Evolutionary conservation across 1,140 invertebrate genomes (phyloP), one percentile per base, ranked within the genome.

Genomic region (Bactericera cockerelli): DNA sequence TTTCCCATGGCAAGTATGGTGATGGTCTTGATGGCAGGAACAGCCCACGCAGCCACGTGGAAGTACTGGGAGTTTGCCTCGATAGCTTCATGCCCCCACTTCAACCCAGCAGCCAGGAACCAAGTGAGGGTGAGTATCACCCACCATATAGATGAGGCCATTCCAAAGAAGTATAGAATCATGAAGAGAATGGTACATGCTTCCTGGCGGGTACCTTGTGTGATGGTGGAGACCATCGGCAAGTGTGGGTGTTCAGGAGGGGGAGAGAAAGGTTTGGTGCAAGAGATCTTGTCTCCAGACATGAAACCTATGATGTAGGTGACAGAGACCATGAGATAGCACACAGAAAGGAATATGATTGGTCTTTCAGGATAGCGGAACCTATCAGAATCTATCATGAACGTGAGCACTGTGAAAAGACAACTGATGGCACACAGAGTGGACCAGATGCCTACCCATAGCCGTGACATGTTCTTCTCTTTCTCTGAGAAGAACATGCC

Each of bases 1-100:
- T 93, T 90, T 63, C 90, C 87, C 81, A 93, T 87, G 6, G 93
- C 91, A 59, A 98, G 74, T 64, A 98, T 89, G 33, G 87, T 89
- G 64, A 93, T 87, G 56, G 90, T 93, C 70, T 94, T 90, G 31
- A 93, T 76, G 39, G 87, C 88, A 53, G 88, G 87, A 19, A 89
- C 82, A 57, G 86, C 90, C 96, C 96, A 99, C 19, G 94, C 93
- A 53, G 89, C 86, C 61, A 97, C 76, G 79, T 98, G 96, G 73
- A 98, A 99, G 71, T 96, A 95, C 70, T 97, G 93, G 0, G 92
- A 93, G 73, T 97, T 93, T 38, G 90, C 89, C 75, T 96, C 93
- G 67, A 99, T 98, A 14, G 95, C 94, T 77, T 98, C 96, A 71
- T 98, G 92, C 16, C 94, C 93, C 96, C 96, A 99, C 76, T 98